Evolutionary conservation across 2,888 invertebrate genomes (phyloP), one percentile per base, ranked within the genome.

Genomic region (Timandra comae): DNA sequence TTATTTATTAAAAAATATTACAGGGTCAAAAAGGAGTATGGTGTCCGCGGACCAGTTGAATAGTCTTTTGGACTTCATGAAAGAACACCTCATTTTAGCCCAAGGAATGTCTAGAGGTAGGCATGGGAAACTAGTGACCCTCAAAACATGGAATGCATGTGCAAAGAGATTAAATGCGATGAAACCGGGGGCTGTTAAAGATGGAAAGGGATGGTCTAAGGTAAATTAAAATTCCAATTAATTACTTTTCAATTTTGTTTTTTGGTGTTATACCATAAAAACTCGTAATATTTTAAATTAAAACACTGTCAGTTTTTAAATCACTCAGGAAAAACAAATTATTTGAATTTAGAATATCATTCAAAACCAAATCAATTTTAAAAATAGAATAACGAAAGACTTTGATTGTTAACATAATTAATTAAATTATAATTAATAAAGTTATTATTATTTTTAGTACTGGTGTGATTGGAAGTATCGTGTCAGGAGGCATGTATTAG

Each of bases 391-490:
- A n/a, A n/a, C n/a, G n/a, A n/a, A n/a, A n/a, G n/a, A n/a, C n/a
- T n/a, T n/a, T n/a, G n/a, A n/a, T n/a, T n/a, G n/a, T n/a, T n/a
- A n/a, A n/a, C n/a, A n/a, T n/a, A n/a, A n/a, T n/a, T n/a, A n/a
- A n/a, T n/a, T n/a, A n/a, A n/a, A n/a, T n/a, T n/a, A n/a, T n/a
- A n/a, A n/a, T n/a, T n/a, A n/a, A n/a, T n/a, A n/a, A n/a, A n/a
- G n/a, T n/a, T n/a, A n/a, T n/a, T n/a, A 9, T 10, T 22, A 21
- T 8, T 56, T 59, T 10, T 43, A 78, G 78, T 77, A 71, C 40
- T 78, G 75, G 75, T 74, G 72, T 52, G 76, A 77, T 30, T 73
- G 71, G 73, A 77, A 77, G 39, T 75, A 75, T 46, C 44, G 74
- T n/a, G 70, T 72, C 0, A 58, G 64, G 9, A 56, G 74, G 41